These are phyloP conservation scores for Piscicola geometra DNA, from an alignment of 2,888 invertebrate genomes.

Conservation along the genomic window DNA sequence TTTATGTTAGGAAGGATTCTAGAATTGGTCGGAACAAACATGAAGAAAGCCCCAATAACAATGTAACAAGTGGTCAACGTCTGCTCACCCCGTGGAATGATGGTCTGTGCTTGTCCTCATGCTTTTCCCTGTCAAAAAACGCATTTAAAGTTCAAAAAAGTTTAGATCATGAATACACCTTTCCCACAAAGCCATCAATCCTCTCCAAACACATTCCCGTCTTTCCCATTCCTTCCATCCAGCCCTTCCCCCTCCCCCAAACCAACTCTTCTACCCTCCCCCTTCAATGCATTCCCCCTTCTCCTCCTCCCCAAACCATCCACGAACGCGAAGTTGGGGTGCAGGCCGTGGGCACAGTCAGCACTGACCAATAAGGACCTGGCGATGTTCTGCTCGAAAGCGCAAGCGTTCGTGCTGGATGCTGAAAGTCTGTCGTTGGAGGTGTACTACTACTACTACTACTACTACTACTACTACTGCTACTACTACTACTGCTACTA, in stretches of 20 bases:
- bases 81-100: conserved; percentile 50
- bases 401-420: conserved; percentile 43
- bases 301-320: too few relatives aligned
- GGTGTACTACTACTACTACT: not conserved
- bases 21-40: too few relatives aligned
- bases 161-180: not conserved
- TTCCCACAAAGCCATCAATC: too few relatives aligned
- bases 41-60: too few relatives aligned
- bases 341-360: conserved; percentile 58
- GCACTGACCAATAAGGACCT: conserved; percentile 57
- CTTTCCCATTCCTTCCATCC: too few relatives aligned
- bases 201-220: too few relatives aligned
- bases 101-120: conserved; percentile 54
- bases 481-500: too few relatives aligned
- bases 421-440: not conserved
- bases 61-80: not conserved
- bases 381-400: conserved; percentile 57
- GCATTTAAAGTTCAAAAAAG: not conserved
- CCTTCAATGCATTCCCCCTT: too few relatives aligned
- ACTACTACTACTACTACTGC: too few relatives aligned
- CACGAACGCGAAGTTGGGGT: conserved; percentile 58
- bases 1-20: too few relatives aligned
- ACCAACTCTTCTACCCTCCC: too few relatives aligned
- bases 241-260: too few relatives aligned
- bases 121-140: conserved; percentile 55